Conservation (phyloP, 2,888 invertebrate species). For the Diaperis boleti region DNA sequence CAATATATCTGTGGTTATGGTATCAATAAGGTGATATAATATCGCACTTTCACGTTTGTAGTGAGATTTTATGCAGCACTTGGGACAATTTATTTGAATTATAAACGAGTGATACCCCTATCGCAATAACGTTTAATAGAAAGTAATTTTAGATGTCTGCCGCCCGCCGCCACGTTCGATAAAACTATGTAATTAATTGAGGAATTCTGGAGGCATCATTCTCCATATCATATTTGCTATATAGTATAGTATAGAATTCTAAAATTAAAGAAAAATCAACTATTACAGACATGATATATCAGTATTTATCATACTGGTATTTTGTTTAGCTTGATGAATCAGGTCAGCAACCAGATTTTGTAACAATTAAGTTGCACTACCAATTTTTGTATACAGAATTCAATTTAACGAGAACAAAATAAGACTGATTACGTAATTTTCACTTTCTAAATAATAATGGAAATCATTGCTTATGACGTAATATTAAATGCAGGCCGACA, state of each 20-base stretch:
- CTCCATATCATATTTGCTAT: too few species aligned
- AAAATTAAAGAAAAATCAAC: too few species aligned
- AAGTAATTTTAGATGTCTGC: conserved; percentile 31
- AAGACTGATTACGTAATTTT: conserved; percentile 25
- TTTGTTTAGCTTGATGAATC: too few species aligned
- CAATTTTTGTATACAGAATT: conserved; percentile 13
- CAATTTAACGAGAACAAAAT: conserved; percentile 11
- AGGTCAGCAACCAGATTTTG: conserved; percentile 27
- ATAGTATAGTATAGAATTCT: too few species aligned
- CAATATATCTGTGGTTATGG: conserved; percentile 32
- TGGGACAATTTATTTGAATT: conserved; percentile 17
- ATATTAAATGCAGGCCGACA: neutral
- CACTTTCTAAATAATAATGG: conserved; percentile 29
- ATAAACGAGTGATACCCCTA: conserved; percentile 7
- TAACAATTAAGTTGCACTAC: conserved; percentile 10
- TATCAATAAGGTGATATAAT: conserved; percentile 25
- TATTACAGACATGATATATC: too few species aligned
- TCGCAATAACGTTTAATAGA: conserved; percentile 25
- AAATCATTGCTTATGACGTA: conserved; percentile 21
- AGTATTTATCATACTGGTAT: too few species aligned
- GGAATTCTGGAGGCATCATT: too few species aligned
- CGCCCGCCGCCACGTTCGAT: conserved; percentile 28
- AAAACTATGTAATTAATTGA: conserved; percentile 43
- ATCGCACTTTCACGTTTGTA: conserved; percentile 32
- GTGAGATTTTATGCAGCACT: neutral